A percentile compares a stretch with the other conserved stretches of the same genome.
Conservation (phyloP, 2,797 vertebrate genomes). For the Oophaga sylvatica region DNA sequence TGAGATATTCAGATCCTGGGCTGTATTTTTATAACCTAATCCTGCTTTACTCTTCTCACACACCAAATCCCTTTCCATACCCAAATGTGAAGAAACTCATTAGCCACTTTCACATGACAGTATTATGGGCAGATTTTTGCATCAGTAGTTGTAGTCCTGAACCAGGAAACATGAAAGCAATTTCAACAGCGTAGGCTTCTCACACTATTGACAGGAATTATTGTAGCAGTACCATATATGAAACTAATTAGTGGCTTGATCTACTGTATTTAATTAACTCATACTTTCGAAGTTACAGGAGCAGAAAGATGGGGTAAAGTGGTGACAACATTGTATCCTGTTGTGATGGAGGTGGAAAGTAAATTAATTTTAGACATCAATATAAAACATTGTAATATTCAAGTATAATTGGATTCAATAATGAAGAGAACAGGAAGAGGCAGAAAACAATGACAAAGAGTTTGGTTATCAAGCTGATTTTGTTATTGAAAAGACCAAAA, state of each 20-base stretch:
- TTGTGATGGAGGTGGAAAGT: background rate
- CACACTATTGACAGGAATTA: background rate
- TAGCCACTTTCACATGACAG: too few relatives aligned
- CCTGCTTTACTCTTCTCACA: too few relatives aligned
- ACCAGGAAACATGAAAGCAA: too few relatives aligned
- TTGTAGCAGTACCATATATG: background rate
- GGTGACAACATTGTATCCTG: background rate
- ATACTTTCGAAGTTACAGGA: background rate
- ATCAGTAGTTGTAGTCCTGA: too few relatives aligned
- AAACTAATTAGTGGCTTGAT: background rate
- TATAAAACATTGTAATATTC: background rate
- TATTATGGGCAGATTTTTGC: too few relatives aligned
- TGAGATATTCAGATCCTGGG: too few relatives aligned
- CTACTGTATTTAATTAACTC: background rate
- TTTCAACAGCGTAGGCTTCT: background rate
- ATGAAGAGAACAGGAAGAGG: background rate
- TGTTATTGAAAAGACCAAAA: background rate
- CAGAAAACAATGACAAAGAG: background rate
- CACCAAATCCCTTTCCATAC: too few relatives aligned
- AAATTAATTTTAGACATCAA: background rate
- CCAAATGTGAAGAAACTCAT: too few relatives aligned
- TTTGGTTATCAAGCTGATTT: background rate
- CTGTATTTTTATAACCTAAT: too few relatives aligned
- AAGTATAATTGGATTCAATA: background rate
- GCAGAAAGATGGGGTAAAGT: background rate